Conservation (phyloP, 2,797 vertebrate species). For the Alca torda region DNA sequence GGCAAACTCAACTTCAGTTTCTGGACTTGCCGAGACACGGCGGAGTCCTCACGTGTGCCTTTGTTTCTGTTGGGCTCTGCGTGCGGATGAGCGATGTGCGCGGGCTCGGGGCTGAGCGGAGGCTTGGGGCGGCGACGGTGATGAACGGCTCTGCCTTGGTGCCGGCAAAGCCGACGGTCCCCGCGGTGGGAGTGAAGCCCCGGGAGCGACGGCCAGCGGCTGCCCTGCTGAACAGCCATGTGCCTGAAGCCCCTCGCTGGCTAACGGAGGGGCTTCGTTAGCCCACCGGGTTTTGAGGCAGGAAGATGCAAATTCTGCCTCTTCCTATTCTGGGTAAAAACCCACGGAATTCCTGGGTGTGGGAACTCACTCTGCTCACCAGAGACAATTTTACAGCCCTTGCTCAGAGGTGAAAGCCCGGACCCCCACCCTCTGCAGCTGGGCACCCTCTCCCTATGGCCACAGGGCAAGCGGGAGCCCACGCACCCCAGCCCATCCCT, state of each 20-base stretch:
- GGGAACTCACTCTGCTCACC: background rate
- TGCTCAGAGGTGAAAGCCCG: background rate
- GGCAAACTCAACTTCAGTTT: background rate
- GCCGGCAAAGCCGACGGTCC: rapidly evolving
- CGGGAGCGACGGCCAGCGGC: background rate
- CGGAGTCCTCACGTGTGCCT: background rate
- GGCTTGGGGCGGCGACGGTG: background rate
- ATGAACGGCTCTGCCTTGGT: rapidly evolving
- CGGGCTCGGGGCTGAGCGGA: background rate
- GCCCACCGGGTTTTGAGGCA: background rate
- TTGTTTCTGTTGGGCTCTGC: background rate
- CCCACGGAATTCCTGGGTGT: rapidly evolving
- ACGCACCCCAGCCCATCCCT: rapidly evolving
- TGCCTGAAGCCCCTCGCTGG: background rate
- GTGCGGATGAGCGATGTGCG: rapidly evolving
- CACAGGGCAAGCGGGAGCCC: background rate
- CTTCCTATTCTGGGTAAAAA: background rate
- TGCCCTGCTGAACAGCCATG: rapidly evolving
- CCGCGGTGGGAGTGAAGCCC: rapidly evolving
- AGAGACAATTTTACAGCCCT: background rate
- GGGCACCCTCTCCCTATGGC: background rate
- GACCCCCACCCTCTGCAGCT: background rate
- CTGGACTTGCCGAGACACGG: background rate
- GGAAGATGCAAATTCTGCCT: background rate
- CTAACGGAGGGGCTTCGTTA: rapidly evolving